phyloP scores from a whole-genome alignment of 2,888 invertebrate species.

The Myopa testacea region DNA sequence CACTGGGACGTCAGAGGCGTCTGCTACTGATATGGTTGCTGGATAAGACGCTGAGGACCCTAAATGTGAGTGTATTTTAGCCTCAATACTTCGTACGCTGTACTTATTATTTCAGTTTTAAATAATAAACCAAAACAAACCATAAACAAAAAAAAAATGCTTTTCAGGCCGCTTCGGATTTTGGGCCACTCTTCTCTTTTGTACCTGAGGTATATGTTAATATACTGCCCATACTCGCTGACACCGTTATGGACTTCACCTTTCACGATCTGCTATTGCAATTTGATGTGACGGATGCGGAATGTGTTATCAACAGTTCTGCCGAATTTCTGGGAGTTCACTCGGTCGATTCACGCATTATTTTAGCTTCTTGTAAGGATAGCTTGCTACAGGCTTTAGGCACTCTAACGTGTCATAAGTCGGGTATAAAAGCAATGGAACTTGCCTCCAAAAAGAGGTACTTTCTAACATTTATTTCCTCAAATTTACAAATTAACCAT shows the following conservation, averaged over 20 bases:
- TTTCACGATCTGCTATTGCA: conserved; percentile 65
- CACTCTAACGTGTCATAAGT: conserved; percentile 79
- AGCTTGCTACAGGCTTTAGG: conserved; percentile 82
- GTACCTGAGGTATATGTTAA: conserved; percentile 78
- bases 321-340: conserved; percentile 81
- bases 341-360: conserved; percentile 81
- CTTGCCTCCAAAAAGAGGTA: conserved; percentile 70
- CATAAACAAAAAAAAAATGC: neutral
- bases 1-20: conserved; percentile 72
- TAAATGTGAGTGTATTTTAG: conserved; percentile 54
- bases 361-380: conserved; percentile 80
- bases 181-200: conserved; percentile 74
- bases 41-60: conserved; percentile 70
- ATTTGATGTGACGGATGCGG: conserved; percentile 70
- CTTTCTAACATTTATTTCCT: conserved; percentile 61
- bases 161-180: conserved; percentile 70
- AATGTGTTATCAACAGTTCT: conserved; percentile 73
- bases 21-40: conserved; percentile 71
- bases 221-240: conserved; percentile 67
- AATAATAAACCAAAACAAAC: neutral
- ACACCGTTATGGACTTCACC: conserved; percentile 67
- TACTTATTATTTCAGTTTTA: neutral
- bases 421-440: conserved; percentile 80
- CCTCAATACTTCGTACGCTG: too few species aligned
- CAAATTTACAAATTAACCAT: neutral